A percentile compares a stretch with the other conserved stretches of the same genome.
These are phyloP conservation scores for Esperia sulphurella DNA, from an alignment of 2,888 invertebrate species.

Conservation along the genomic window DNA sequence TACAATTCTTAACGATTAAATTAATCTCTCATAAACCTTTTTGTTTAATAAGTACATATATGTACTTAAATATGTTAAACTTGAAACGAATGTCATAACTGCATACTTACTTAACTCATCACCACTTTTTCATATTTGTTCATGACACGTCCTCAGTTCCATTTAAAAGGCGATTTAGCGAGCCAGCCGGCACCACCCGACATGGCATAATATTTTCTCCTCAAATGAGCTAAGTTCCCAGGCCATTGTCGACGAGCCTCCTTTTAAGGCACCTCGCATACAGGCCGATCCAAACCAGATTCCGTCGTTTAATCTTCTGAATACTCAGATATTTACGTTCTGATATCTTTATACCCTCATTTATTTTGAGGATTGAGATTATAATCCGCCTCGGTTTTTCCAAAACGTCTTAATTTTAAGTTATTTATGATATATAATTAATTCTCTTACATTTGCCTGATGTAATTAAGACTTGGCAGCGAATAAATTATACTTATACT, in stretches of 20 bases:
- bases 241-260: slow-evolving; percentile 68
- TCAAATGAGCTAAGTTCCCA: slow-evolving; percentile 78
- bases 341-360: slow-evolving; percentile 18
- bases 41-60: too few relatives aligned
- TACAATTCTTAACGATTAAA: too few relatives aligned
- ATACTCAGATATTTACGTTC: slow-evolving; percentile 7
- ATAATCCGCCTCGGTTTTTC: background rate
- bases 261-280: slow-evolving; percentile 62
- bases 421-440: slow-evolving; percentile 6
- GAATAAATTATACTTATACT: background rate
- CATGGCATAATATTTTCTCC: slow-evolving; percentile 70
- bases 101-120: background rate
- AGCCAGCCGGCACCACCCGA: slow-evolving; percentile 29
- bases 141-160: slow-evolving; percentile 40
- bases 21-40: too few relatives aligned
- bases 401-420: slow-evolving; percentile 10
- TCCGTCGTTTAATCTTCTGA: slow-evolving; percentile 33
- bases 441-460: background rate
- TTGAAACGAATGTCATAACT: too few relatives aligned
- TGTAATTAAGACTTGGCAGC: slow-evolving; percentile 3
- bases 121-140: slow-evolving; percentile 37
- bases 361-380: slow-evolving; percentile 12
- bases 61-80: too few relatives aligned
- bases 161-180: slow-evolving; percentile 70
- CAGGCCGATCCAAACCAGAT: slow-evolving; percentile 66